Percentiles rank a stretch among this genome's conserved stretches.
phyloP scores from a whole-genome alignment of 2,797 vertebrate species.

The Sebastes miniatus region DNA sequence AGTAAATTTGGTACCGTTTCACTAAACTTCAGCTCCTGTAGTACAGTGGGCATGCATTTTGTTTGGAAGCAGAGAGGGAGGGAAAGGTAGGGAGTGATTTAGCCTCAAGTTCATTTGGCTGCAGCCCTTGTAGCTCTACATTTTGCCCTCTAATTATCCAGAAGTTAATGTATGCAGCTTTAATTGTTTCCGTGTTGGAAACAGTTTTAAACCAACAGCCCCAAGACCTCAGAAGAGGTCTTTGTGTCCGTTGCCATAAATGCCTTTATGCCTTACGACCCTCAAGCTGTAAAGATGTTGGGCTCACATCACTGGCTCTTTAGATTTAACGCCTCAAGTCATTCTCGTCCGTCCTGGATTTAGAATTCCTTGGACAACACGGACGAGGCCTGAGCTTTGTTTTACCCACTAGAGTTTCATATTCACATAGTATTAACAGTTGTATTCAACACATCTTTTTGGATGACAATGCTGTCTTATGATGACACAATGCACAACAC shows the following conservation, averaged over 20 bases:
- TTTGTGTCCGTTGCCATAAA: not conserved
- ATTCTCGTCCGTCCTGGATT: not conserved
- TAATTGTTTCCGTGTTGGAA: not conserved
- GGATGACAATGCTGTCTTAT: not conserved
- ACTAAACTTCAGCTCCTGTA: not conserved
- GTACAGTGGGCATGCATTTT: not conserved
- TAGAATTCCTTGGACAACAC: not conserved
- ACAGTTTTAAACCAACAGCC: not conserved
- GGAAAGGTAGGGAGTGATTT: not conserved
- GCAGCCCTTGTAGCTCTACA: not conserved
- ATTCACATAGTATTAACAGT: not conserved
- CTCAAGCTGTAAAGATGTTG: slow-evolving; percentile 2
- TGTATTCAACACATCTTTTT: not conserved
- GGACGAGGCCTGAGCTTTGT: not conserved
- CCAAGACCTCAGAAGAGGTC: not conserved
- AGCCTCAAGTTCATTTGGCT: not conserved
- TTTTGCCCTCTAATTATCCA: not conserved
- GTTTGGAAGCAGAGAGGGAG: not conserved
- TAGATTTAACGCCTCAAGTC: not conserved
- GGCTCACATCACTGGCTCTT: not conserved
- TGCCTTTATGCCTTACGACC: not conserved
- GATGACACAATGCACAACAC: not conserved
- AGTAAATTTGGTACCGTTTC: not conserved
- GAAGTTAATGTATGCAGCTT: not conserved
- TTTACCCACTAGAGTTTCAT: not conserved